Evolutionary conservation across 2,888 invertebrate species (phyloP), one percentile per base, ranked within the genome.

Genomic region (Euzophera pinguis): DNA sequence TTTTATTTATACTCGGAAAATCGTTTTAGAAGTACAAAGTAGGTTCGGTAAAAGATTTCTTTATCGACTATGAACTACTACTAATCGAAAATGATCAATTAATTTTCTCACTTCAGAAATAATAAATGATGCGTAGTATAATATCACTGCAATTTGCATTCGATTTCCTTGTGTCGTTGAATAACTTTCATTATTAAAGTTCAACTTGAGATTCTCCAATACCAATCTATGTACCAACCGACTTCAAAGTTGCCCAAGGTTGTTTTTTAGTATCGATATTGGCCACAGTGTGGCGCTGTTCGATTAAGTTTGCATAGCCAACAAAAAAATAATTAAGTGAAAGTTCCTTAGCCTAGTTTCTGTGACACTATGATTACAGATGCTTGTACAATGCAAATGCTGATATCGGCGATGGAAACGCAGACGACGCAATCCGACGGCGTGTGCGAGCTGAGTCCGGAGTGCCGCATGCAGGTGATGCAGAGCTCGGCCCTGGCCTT

Each of bases 321-420:
- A 37, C 53, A 63, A 59, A 17, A n/a, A 47, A 14, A 13, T 16
- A 47, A 17, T 16, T 9, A 38, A 49, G 48, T 49, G 48, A 57
- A 56, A 53, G 48, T 29, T 29, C 38, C 27, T 48, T 22, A 29
- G 10, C 35, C 47, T 16, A 49, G 48, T 49, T 50, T 50, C 13
- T 32, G 38, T 9, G n/a, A 38, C 2, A 22, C 22, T 22, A 41
- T 34, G 14, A 47, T 75, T 77, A 39, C 71, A 89, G 90, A 90
- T 66, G 89, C 88, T 10, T 90, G 90, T 57, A 89, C 78, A 29
- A 90, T 90, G 89, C 88, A 89, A 64, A 59, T 90, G 49, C 66
- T 90, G 45, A 79, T 89, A 74, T 82, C 89, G 1, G 86, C 88
- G 0, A 85, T 88, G 88, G 89, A 90, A 60, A 63, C 77, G 0